Conservation (phyloP, 1,140 invertebrate species). For the Euborellia annulipes region DNA sequence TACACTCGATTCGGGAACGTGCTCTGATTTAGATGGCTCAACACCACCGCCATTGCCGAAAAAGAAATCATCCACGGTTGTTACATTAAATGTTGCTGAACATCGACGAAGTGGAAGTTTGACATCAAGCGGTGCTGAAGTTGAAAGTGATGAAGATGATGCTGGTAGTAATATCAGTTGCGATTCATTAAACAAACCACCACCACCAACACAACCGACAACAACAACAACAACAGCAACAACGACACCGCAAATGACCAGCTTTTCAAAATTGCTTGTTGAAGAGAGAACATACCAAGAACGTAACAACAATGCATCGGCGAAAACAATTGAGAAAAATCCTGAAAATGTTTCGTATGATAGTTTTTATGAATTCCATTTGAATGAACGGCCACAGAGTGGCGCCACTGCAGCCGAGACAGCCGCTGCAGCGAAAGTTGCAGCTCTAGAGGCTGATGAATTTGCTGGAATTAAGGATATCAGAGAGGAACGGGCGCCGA, state of each 20-base stretch:
- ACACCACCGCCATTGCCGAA: constrained; percentile 52
- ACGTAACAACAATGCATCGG: constrained; percentile 34
- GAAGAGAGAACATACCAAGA: constrained; percentile 52
- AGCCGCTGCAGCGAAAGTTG: constrained; percentile 25
- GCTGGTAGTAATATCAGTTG: constrained; percentile 53
- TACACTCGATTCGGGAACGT: constrained; percentile 63
- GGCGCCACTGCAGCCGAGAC: constrained; percentile 25
- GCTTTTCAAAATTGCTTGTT: constrained; percentile 24
- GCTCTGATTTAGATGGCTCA: constrained; percentile 54
- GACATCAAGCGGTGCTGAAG: constrained; percentile 36
- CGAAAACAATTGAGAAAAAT: constrained; percentile 22
- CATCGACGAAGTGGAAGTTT: constrained; percentile 32
- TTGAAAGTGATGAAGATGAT: constrained; percentile 41
- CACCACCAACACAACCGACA: too few relatives aligned
- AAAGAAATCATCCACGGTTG: constrained; percentile 33
- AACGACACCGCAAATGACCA: too few relatives aligned
- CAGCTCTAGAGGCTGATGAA: constrained; percentile 31
- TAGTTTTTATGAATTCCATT: constrained; percentile 63
- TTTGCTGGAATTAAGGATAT: constrained; percentile 70
- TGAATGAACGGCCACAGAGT: constrained; percentile 54
- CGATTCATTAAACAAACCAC: constrained; percentile 40
- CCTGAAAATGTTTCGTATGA: constrained; percentile 25
- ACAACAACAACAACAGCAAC: too few relatives aligned
- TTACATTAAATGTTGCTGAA: constrained; percentile 30
- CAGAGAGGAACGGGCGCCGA: constrained; percentile 45